phyloP scores from a whole-genome alignment of 2,113 vertebrate genomes.

The Butorides virescens region DNA sequence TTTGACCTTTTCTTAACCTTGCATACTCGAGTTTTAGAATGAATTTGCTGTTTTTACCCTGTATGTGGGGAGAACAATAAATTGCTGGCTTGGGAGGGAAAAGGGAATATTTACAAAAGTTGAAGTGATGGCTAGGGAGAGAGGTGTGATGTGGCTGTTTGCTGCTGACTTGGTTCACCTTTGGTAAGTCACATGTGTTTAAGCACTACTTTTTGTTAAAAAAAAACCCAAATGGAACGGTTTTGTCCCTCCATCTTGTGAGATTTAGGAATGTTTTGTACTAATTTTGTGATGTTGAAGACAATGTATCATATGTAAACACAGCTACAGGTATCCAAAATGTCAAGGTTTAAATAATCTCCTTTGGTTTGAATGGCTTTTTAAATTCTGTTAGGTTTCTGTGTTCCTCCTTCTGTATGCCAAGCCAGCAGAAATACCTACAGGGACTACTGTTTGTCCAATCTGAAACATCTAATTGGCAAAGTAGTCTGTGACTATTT shows the following conservation, averaged over 20 bases:
- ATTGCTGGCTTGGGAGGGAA: not conserved
- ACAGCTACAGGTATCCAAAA: not conserved
- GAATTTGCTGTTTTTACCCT: not conserved
- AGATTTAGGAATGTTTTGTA: not conserved
- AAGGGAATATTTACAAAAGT: not conserved
- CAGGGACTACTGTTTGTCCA: not conserved
- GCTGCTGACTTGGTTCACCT: not conserved
- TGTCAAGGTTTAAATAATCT: not conserved
- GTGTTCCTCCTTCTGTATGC: not conserved
- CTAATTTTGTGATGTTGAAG: not conserved
- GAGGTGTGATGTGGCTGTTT: not conserved
- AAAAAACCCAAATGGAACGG: not conserved
- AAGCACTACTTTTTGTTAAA: not conserved
- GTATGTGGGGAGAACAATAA: not conserved
- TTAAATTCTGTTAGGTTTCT: not conserved
- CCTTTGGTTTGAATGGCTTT: not conserved
- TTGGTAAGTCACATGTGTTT: not conserved
- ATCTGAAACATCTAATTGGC: not conserved
- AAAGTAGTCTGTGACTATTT: not conserved
- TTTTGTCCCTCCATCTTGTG: not conserved
- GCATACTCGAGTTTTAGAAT: not conserved
- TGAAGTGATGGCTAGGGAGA: not conserved
- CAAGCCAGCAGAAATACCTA: not conserved
- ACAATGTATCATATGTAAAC: not conserved
- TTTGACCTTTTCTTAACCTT: constrained; percentile 56